phyloP scores from a whole-genome alignment of 1,140 invertebrate species.

The Drosophila ficusphila region DNA sequence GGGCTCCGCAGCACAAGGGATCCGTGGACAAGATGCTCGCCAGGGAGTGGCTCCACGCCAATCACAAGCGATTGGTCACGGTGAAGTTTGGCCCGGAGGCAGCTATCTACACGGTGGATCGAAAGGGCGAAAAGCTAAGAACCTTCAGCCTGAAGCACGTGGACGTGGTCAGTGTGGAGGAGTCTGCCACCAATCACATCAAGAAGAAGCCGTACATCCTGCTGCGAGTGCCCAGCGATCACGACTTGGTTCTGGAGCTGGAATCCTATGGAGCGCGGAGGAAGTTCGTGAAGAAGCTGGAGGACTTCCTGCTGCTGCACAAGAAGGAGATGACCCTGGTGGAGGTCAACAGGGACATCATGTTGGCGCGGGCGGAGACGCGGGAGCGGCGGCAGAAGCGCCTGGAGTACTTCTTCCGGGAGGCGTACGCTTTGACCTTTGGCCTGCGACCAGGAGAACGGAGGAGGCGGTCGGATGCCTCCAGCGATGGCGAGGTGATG shows the following conservation, averaged over 20 bases:
- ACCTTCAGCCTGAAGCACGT: conserved; percentile 91
- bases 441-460: conserved; percentile 91
- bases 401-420: conserved; percentile 98
- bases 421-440: conserved; percentile 98
- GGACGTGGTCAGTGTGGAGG: conserved; percentile 92
- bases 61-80: conserved; percentile 95
- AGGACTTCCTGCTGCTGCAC: conserved; percentile 91
- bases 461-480: conserved; percentile 88
- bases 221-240: conserved; percentile 94
- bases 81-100: conserved; percentile 94
- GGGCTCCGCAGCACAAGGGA: conserved; percentile 85
- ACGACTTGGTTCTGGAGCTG: conserved; percentile 98
- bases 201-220: conserved; percentile 94
- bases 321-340: conserved; percentile 88
- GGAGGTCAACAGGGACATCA: conserved; percentile 89
- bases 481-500: conserved; percentile 92
- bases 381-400: conserved; percentile 96
- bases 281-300: conserved; percentile 96
- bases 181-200: conserved; percentile 90
- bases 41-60: conserved; percentile 97
- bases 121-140: conserved; percentile 94
- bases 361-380: conserved; percentile 97
- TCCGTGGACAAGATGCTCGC: conserved; percentile 97
- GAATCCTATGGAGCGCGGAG: conserved; percentile 91
- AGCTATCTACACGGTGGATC: conserved; percentile 92